Conservation (phyloP, 1,140 invertebrate species). For the Drosophila willistoni region DNA sequence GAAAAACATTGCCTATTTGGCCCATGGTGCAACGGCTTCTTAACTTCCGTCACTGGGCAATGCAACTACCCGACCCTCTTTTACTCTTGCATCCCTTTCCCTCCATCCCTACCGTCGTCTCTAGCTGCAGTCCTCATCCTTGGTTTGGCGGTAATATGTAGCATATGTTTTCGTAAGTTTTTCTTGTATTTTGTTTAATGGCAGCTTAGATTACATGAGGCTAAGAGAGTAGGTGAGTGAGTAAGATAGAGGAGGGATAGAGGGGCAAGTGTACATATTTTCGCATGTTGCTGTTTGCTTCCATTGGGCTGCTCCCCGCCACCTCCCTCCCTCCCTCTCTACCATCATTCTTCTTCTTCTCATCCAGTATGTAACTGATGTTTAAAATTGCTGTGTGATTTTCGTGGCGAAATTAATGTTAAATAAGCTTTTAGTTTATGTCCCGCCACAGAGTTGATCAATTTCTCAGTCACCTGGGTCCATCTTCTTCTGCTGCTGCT, state of each 20-base stretch:
- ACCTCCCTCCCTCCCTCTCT: not conserved
- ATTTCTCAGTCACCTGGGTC: constrained; percentile 76
- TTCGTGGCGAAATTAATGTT: constrained; percentile 82
- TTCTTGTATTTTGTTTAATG: constrained; percentile 82
- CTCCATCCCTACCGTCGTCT: constrained; percentile 28
- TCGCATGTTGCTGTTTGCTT: constrained; percentile 68
- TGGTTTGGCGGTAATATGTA: constrained; percentile 77
- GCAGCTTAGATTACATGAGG: constrained; percentile 77
- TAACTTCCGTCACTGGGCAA: constrained; percentile 45
- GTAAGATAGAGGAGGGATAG: not conserved
- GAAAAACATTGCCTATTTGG: too few species aligned
- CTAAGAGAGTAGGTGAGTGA: constrained; percentile 39
- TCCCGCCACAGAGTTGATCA: constrained; percentile 79
- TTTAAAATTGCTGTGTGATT: constrained; percentile 80
- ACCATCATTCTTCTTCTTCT: constrained; percentile 4
- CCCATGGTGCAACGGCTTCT: constrained; percentile 44
- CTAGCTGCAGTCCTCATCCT: constrained; percentile 30
- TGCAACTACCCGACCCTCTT: constrained; percentile 27
- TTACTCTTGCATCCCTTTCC: constrained; percentile 5
- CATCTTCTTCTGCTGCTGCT: constrained; percentile 39
- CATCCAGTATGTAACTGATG: constrained; percentile 64
- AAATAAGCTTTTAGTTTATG: constrained; percentile 82
- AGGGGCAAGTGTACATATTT: constrained; percentile 33
- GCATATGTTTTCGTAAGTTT: constrained; percentile 82
- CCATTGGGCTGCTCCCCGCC: constrained; percentile 36